Conservation (phyloP, 2,113 vertebrate genomes). For the Plestiodon gilberti region DNA sequence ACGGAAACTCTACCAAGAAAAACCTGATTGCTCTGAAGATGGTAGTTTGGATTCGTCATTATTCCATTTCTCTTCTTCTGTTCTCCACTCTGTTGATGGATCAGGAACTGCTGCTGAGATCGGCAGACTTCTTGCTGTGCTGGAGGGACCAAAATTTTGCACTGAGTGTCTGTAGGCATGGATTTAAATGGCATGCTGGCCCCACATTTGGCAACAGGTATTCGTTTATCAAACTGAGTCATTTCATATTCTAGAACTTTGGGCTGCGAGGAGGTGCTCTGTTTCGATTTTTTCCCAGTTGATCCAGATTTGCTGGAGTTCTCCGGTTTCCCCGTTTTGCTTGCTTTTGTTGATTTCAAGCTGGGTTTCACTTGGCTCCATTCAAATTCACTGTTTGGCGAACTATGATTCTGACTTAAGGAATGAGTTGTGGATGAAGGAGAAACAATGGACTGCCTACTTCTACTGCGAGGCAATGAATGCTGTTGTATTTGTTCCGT, state of each 20-base stretch:
- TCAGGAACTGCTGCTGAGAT: constrained; percentile 86
- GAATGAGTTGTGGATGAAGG: constrained; percentile 94
- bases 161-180: constrained; percentile 77
- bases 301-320: constrained; percentile 80
- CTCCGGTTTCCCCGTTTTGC: constrained; percentile 84
- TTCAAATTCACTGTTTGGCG: constrained; percentile 91
- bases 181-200: constrained; percentile 76
- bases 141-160: constrained; percentile 86
- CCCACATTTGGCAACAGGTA: constrained; percentile 84
- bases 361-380: constrained; percentile 93
- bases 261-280: constrained; percentile 80
- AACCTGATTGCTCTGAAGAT: constrained; percentile 95
- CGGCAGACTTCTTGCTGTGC: constrained; percentile 83
- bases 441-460: constrained; percentile 94
- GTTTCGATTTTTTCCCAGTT: constrained; percentile 90
- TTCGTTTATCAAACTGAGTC: constrained; percentile 94
- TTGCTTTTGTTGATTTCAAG: constrained; percentile 87
- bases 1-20: constrained; percentile 93
- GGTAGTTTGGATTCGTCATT: constrained; percentile 98
- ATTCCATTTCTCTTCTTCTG: constrained; percentile 97
- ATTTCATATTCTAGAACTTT: constrained; percentile 97
- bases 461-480: constrained; percentile 93
- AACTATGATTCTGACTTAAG: constrained; percentile 85
- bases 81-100: constrained; percentile 89
- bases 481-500: constrained; percentile 98